Percentiles rank a stretch among this genome's conserved stretches.
These are phyloP conservation scores for Neosalanx taihuensis DNA, from an alignment of 2,797 vertebrate species.

Conservation along the genomic window DNA sequence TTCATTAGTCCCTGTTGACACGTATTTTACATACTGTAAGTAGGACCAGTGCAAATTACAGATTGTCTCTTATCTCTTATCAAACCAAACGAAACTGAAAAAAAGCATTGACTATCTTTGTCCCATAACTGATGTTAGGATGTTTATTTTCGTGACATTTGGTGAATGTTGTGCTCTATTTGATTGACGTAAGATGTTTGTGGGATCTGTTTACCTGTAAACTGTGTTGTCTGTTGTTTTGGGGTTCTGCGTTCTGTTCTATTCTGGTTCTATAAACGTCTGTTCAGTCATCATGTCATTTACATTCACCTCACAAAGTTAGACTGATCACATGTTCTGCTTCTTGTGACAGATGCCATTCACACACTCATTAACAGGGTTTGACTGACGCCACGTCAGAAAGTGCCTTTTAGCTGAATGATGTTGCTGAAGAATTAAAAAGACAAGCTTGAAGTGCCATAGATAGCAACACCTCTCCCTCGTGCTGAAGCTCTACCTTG, in stretches of 20 bases:
- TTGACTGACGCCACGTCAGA: constrained; percentile 8
- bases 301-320: not conserved
- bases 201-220: not conserved
- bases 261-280: constrained; percentile 40
- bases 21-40: not conserved
- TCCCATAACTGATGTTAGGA: not conserved
- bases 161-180: constrained; percentile 30
- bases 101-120: not conserved
- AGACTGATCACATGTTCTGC: constrained; percentile 16
- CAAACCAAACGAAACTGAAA: not conserved
- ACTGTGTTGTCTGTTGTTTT: not conserved
- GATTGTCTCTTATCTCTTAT: not conserved
- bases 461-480: constrained; percentile 1
- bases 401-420: constrained; percentile 7
- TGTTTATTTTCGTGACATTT: not conserved
- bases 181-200: not conserved
- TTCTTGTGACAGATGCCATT: constrained; percentile 11
- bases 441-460: constrained; percentile 25
- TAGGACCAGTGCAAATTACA: not conserved
- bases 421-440: constrained; percentile 1
- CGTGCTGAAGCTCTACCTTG: constrained; percentile 42
- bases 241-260: constrained; percentile 36
- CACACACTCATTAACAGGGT: constrained; percentile 27
- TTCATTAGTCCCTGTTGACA: not conserved
- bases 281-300: constrained; percentile 11